These are phyloP conservation scores for Ctenicera cuprea DNA, from an alignment of 2,888 invertebrate genomes.

Conservation along the genomic window DNA sequence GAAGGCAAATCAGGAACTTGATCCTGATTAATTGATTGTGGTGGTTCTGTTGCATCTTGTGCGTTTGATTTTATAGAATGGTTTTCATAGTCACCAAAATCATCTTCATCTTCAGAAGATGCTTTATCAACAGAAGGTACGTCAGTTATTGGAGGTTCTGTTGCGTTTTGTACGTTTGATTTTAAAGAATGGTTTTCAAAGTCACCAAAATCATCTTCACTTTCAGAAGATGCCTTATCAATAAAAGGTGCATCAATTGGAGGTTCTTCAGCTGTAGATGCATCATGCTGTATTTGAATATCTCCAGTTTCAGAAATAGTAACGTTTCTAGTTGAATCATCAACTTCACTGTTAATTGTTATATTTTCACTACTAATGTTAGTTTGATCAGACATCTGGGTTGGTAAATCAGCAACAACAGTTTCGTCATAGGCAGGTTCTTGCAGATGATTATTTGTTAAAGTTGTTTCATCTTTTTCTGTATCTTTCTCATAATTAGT, in stretches of 20 bases:
- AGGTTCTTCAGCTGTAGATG: neutral
- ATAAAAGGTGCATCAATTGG: neutral
- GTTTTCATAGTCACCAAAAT: slow-evolving; percentile 49
- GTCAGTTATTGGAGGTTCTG: neutral
- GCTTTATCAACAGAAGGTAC: neutral
- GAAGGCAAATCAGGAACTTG: no score
- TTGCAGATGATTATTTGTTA: no score
- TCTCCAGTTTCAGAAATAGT: neutral
- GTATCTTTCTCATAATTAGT: neutral
- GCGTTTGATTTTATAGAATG: neutral
- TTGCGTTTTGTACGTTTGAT: neutral
- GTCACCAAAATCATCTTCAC: slow-evolving; percentile 42
- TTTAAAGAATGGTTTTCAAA: slow-evolving; percentile 40
- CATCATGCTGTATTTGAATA: neutral
- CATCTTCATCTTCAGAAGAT: slow-evolving; percentile 1
- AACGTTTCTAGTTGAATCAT: neutral
- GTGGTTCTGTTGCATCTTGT: neutral
- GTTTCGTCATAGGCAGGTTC: no score
- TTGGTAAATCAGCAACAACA: no score
- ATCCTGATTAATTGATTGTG: neutral
- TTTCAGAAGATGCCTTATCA: neutral
- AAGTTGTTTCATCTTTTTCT: neutral
- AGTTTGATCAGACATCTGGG: no score
- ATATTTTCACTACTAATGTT: neutral
- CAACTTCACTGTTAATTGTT: neutral